phyloP scores from a whole-genome alignment of 2,888 invertebrate species.

The Campoplex nolae region DNA sequence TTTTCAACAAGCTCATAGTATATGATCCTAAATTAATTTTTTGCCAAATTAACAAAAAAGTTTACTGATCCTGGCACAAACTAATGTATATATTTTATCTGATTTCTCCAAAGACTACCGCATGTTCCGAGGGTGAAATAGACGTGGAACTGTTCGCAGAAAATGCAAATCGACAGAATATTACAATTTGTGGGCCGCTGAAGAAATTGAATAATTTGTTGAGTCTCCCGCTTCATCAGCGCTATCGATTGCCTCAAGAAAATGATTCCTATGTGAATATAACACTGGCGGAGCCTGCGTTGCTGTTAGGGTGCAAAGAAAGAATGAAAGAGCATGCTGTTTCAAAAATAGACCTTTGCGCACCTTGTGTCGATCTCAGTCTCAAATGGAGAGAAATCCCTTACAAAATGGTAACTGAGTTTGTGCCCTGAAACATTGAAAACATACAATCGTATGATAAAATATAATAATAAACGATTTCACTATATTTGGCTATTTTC shows the following conservation, averaged over 20 bases:
- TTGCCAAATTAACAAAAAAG: too few species aligned
- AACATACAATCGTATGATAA: background rate
- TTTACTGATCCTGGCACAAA: background rate
- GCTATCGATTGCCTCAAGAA: slow-evolving; percentile 77
- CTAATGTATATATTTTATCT: background rate
- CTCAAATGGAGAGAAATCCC: slow-evolving; percentile 80
- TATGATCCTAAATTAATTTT: too few species aligned
- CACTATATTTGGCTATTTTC: slow-evolving; percentile 31
- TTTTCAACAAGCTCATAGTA: too few species aligned
- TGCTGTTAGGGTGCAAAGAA: slow-evolving; percentile 79
- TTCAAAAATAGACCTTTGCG: slow-evolving; percentile 79
- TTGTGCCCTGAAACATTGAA: background rate
- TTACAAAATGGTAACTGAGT: slow-evolving; percentile 74
- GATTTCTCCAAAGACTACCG: slow-evolving; percentile 70
- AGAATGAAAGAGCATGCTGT: slow-evolving; percentile 76
- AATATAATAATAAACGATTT: background rate
- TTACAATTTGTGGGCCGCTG: slow-evolving; percentile 76
- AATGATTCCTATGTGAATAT: slow-evolving; percentile 73
- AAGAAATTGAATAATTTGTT: slow-evolving; percentile 65
- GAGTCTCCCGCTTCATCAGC: slow-evolving; percentile 79
- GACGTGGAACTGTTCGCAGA: slow-evolving; percentile 81
- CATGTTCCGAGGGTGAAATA: slow-evolving; percentile 79
- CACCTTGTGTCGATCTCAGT: slow-evolving; percentile 75
- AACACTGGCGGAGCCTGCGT: slow-evolving; percentile 73
- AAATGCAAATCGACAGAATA: slow-evolving; percentile 77